Conservation (phyloP, 2,113 vertebrate species). For the Nycticryphes semicollaris region DNA sequence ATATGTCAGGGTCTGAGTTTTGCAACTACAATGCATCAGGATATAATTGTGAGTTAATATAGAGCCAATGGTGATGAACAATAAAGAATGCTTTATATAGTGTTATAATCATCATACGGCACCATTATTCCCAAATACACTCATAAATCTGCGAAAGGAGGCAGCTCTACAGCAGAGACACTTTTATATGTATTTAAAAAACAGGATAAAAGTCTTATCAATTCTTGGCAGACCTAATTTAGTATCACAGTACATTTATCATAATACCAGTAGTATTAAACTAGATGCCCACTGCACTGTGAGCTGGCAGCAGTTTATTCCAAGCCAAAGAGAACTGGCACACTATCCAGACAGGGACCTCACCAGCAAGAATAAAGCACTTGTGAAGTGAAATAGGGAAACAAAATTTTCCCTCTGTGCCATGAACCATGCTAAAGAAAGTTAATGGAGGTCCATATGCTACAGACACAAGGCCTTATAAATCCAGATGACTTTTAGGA, state of each 20-base stretch:
- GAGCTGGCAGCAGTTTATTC: not conserved
- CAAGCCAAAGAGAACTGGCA: not conserved
- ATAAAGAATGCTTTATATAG: constrained; percentile 49
- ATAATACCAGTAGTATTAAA: constrained; percentile 15
- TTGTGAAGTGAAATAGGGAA: not conserved
- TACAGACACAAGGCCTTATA: not conserved
- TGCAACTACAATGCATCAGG: constrained; percentile 27
- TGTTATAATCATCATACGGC: constrained; percentile 49
- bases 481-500: not conserved
- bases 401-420: not conserved
- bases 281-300: not conserved
- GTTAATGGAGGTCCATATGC: rapidly evolving
- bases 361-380: not conserved
- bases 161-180: constrained; percentile 12
- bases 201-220: constrained; percentile 22
- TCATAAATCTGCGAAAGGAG: constrained; percentile 56
- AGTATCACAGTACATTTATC: constrained; percentile 30
- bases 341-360: not conserved
- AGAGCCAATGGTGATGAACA: constrained; percentile 56
- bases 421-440: not conserved
- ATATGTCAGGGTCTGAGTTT: not conserved
- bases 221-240: constrained; percentile 46
- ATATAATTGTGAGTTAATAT: constrained; percentile 45
- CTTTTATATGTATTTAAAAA: constrained; percentile 50
- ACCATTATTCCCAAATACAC: constrained; percentile 44